Evolutionary conservation across 53 echinoderm and acorn worm genomes (phyloP).

Genomic region (Glandiceps talaboti): DNA sequence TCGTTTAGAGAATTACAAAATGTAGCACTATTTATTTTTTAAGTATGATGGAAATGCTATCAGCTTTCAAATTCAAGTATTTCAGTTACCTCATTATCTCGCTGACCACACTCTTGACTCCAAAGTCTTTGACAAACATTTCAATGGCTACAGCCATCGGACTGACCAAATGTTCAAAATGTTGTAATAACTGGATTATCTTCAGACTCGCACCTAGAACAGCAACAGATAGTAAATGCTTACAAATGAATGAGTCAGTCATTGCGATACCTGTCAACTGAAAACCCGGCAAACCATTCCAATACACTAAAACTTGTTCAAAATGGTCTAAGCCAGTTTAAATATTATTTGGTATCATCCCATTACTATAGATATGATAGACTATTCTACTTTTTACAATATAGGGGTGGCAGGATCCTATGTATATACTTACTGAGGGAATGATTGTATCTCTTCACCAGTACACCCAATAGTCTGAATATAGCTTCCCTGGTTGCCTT

Average conservation of each 20-base stretch:
- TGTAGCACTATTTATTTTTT: too few relatives aligned
- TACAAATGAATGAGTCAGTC: too few relatives aligned
- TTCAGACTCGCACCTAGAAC: slow-evolving; percentile 78
- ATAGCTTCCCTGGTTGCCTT: slow-evolving; percentile 58
- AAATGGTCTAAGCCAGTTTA: too few relatives aligned
- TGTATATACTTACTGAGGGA: slow-evolving; percentile 56
- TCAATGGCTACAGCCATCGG: slow-evolving; percentile 76
- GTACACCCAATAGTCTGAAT: slow-evolving; percentile 49
- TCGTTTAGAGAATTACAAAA: too few relatives aligned
- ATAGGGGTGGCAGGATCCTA: not conserved
- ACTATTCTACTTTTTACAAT: too few relatives aligned
- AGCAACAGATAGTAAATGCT: too few relatives aligned
- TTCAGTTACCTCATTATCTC: slow-evolving; percentile 74
- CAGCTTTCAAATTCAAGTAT: too few relatives aligned
- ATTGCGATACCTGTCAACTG: too few relatives aligned
- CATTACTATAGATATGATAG: too few relatives aligned
- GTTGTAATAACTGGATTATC: slow-evolving; percentile 80
- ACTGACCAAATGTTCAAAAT: slow-evolving; percentile 89
- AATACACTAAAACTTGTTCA: too few relatives aligned
- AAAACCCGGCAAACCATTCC: not conserved
- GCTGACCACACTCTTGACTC: slow-evolving; percentile 80
- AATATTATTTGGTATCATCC: too few relatives aligned
- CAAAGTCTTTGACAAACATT: slow-evolving; percentile 56
- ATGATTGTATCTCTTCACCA: slow-evolving; percentile 98
- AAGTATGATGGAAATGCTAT: too few relatives aligned